Percentiles rank a stretch among this genome's conserved stretches.
These are phyloP conservation scores for Epizoanthus stellaris DNA, from an alignment of 92 coral and sea anemone species.

Conservation along the genomic window DNA sequence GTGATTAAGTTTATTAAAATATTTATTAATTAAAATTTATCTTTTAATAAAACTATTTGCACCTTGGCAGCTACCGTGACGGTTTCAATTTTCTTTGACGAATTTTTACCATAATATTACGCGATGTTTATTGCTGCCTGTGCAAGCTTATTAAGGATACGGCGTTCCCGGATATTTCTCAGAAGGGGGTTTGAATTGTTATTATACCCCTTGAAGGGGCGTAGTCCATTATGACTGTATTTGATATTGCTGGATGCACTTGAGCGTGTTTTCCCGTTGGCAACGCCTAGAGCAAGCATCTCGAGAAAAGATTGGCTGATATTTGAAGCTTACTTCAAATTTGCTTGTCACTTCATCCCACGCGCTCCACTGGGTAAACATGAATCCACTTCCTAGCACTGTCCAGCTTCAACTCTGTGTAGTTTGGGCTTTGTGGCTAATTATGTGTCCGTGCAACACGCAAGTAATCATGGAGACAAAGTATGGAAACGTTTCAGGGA, in stretches of 20 bases:
- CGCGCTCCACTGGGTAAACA: slow-evolving; percentile 27
- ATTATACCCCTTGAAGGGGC: too few relatives aligned
- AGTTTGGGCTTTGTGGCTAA: background rate
- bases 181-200: too few relatives aligned
- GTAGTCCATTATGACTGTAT: background rate
- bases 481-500: slow-evolving; percentile 72
- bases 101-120: background rate
- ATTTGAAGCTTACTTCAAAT: slow-evolving; percentile 18
- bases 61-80: background rate
- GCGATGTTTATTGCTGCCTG: background rate
- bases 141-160: background rate
- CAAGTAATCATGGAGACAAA: slow-evolving; percentile 51
- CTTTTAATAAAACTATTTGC: slow-evolving; percentile 10
- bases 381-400: slow-evolving; percentile 7
- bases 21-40: too few relatives aligned
- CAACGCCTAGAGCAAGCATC: slow-evolving; percentile 16
- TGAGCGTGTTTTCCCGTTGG: slow-evolving; percentile 10
- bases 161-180: background rate
- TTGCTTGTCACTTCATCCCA: slow-evolving; percentile 27
- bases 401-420: background rate
- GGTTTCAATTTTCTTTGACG: background rate
- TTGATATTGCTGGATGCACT: background rate
- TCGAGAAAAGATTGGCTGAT: background rate
- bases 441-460: background rate
- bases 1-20: slow-evolving; percentile 14